A percentile compares a stretch with the other conserved stretches of the same genome.
These are phyloP conservation scores for Plectus sambesii DNA, from an alignment of 1,140 invertebrate genomes.

Conservation along the genomic window DNA sequence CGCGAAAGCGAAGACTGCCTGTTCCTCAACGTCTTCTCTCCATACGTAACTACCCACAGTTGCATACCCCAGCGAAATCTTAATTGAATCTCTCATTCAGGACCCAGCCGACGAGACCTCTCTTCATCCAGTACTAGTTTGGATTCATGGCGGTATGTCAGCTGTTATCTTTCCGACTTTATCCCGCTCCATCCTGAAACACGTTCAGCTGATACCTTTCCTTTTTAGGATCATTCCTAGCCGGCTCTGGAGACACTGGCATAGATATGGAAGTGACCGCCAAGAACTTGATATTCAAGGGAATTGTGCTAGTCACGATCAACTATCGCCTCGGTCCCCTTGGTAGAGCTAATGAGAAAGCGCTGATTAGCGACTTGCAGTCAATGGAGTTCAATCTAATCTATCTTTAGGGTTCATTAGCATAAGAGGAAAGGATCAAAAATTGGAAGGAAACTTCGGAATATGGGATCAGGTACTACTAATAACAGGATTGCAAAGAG, in stretches of 20 bases:
- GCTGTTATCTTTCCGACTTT: too few species aligned
- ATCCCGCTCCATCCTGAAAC: too few species aligned
- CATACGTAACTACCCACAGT: conserved; percentile 47
- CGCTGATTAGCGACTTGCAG: too few species aligned
- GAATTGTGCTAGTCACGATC: conserved; percentile 85
- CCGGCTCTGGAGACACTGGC: conserved; percentile 62
- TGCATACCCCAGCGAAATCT: background rate
- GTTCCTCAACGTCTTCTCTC: conserved; percentile 74
- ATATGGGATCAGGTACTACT: conserved; percentile 35
- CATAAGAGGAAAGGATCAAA: conserved; percentile 26
- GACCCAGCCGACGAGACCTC: conserved; percentile 54
- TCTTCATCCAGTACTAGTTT: conserved; percentile 82
- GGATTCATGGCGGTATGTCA: conserved; percentile 97
- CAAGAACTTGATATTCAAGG: conserved; percentile 57
- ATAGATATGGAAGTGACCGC: conserved; percentile 37
- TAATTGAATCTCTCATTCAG: conserved; percentile 17
- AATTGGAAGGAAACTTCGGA: conserved; percentile 37
- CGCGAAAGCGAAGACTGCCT: conserved; percentile 77
- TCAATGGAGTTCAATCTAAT: too few species aligned
- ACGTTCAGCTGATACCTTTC: too few species aligned
- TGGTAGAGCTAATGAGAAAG: too few species aligned
- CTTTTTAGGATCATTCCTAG: conserved; percentile 76
- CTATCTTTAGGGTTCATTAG: conserved; percentile 44
- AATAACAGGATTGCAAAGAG: too few species aligned
- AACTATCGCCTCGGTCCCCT: conserved; percentile 91